Conservation (phyloP, 2,113 vertebrate species). For the Astatotilapia flaviijosephi region DNA sequence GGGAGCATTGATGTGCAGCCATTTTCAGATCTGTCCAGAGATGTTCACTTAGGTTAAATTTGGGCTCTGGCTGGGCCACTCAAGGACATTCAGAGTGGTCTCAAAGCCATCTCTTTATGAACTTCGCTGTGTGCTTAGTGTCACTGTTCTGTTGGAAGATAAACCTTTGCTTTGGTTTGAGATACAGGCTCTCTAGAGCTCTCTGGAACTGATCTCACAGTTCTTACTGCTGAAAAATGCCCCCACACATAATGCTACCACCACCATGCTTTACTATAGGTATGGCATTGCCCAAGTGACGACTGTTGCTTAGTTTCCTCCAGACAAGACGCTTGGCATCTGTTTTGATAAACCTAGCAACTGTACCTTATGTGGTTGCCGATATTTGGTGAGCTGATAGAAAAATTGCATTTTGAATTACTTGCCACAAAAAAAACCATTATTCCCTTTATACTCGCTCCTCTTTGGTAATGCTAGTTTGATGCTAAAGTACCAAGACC, state of each 20-base stretch:
- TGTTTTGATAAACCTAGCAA: not conserved
- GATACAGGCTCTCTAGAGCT: not conserved
- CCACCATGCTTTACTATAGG: not conserved
- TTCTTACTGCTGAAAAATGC: not conserved
- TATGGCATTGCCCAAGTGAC: not conserved
- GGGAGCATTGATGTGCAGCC: accelerated
- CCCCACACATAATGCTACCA: not conserved
- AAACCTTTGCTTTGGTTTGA: not conserved
- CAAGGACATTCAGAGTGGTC: accelerated
- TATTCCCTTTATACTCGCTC: not conserved
- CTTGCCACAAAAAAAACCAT: accelerated
- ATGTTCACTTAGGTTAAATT: not conserved
- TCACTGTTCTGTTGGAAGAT: not conserved
- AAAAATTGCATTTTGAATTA: not conserved
- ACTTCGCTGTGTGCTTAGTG: accelerated
- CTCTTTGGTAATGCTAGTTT: not conserved
- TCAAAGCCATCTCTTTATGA: not conserved
- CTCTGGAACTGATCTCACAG: not conserved
- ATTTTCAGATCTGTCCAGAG: not conserved
- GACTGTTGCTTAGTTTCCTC: not conserved
- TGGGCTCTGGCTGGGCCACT: not conserved
- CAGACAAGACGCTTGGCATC: accelerated
- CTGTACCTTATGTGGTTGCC: not conserved
- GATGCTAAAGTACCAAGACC: not conserved
- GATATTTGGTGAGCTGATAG: not conserved